Conservation (phyloP, 2,113 vertebrate species). For the Circaetus gallicus region DNA sequence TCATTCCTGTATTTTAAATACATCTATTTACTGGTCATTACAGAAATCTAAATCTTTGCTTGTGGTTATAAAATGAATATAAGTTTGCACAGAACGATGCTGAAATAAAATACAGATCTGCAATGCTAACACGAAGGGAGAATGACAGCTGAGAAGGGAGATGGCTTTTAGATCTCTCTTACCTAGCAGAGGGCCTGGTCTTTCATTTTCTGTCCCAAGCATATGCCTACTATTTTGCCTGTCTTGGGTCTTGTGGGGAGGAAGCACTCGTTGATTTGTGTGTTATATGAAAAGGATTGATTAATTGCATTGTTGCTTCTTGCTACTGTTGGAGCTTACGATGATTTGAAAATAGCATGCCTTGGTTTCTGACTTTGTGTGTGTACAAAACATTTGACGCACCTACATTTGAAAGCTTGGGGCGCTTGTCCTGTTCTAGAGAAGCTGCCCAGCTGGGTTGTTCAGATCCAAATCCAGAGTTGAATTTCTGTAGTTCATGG, state of each 20-base stretch:
- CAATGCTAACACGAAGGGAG: background rate
- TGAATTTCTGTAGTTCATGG: background rate
- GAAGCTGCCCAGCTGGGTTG: background rate
- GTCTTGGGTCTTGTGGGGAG: background rate
- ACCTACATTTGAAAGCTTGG: accelerated
- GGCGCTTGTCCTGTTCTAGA: background rate
- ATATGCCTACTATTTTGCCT: background rate
- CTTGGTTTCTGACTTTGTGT: background rate
- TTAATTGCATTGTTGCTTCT: background rate
- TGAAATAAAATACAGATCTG: background rate
- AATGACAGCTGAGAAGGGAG: background rate
- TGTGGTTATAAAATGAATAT: background rate
- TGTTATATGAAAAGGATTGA: background rate
- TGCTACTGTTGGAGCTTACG: background rate
- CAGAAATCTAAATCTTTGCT: background rate
- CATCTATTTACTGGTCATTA: background rate
- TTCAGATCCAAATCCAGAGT: background rate
- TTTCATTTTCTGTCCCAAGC: background rate
- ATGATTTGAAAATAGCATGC: background rate
- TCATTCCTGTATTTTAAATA: background rate
- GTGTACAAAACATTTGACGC: background rate
- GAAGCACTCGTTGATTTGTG: background rate
- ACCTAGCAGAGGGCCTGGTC: background rate
- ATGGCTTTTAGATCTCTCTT: background rate
- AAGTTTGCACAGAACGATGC: background rate